Evolutionary conservation across 2,797 vertebrate species (phyloP).

Genomic region (Geotria australis): DNA sequence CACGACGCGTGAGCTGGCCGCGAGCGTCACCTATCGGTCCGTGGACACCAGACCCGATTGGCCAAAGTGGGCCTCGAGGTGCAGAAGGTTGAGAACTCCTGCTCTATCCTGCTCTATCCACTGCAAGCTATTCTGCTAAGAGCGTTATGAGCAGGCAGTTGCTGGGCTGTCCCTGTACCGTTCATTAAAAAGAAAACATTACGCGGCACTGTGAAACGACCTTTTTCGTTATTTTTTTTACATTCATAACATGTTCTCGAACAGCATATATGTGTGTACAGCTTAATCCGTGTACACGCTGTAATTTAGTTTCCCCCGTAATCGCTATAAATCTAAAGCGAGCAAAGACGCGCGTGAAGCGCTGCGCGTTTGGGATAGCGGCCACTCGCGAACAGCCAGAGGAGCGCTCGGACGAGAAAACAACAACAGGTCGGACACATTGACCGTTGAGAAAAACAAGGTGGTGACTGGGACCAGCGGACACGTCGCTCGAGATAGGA

Average conservation of each 20-base stretch:
- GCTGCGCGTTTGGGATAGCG: too few relatives aligned
- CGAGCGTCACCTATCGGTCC: too few relatives aligned
- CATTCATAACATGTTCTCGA: not conserved
- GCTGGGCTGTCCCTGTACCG: not conserved
- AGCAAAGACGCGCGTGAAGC: too few relatives aligned
- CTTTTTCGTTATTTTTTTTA: not conserved
- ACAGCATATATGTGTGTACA: not conserved
- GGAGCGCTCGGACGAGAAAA: slow-evolving; percentile 11
- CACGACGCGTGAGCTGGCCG: too few relatives aligned
- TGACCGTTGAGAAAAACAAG: slow-evolving; percentile 8
- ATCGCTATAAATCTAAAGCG: slow-evolving; percentile 13
- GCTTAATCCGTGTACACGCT: slow-evolving; percentile 13
- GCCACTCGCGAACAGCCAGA: not conserved
- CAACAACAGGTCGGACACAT: slow-evolving; percentile 7
- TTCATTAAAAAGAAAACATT: not conserved
- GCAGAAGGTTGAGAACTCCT: too few relatives aligned
- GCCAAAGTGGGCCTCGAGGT: too few relatives aligned
- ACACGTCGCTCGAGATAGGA: too few relatives aligned
- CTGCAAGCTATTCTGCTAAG: too few relatives aligned
- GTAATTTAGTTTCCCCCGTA: slow-evolving; percentile 12
- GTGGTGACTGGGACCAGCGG: too few relatives aligned
- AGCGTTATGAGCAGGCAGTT: too few relatives aligned
- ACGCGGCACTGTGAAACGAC: not conserved
- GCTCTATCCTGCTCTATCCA: too few relatives aligned
- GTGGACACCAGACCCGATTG: too few relatives aligned